Conservation (phyloP, 2,113 vertebrate genomes). For the Mellivora capensis region DNA sequence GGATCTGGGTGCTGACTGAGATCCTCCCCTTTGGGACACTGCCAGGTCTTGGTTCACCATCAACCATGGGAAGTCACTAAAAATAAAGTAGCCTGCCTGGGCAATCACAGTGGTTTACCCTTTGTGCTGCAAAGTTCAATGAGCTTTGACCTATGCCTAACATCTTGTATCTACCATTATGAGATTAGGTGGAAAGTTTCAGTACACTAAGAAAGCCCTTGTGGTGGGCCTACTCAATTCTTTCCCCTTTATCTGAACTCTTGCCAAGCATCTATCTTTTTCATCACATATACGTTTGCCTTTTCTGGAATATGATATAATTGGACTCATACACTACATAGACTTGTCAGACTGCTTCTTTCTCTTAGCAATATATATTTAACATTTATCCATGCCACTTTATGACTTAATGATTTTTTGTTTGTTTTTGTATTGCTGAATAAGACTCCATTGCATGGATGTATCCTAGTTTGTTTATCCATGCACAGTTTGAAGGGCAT, state of each 20-base stretch:
- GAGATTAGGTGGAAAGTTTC: not conserved
- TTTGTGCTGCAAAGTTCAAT: not conserved
- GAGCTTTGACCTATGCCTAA: not conserved
- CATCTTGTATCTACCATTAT: not conserved
- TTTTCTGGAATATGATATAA: not conserved
- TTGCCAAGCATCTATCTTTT: not conserved
- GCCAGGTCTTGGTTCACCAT: not conserved
- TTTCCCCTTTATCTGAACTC: not conserved
- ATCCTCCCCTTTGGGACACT: not conserved
- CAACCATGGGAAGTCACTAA: not conserved
- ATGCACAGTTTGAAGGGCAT: not conserved
- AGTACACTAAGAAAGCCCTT: not conserved
- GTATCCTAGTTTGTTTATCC: not conserved
- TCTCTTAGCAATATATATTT: not conserved
- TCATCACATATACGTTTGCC: not conserved
- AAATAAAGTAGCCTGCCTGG: not conserved
- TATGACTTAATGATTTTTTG: not conserved
- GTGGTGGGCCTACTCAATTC: not conserved
- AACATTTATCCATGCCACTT: not conserved
- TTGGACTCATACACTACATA: not conserved
- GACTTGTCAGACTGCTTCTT: not conserved
- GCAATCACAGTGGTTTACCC: not conserved
- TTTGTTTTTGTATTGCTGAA: not conserved
- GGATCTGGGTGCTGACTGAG: not conserved
- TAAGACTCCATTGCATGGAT: not conserved